Conservation (phyloP, 1,140 invertebrate genomes). For the Spodoptera litura region DNA sequence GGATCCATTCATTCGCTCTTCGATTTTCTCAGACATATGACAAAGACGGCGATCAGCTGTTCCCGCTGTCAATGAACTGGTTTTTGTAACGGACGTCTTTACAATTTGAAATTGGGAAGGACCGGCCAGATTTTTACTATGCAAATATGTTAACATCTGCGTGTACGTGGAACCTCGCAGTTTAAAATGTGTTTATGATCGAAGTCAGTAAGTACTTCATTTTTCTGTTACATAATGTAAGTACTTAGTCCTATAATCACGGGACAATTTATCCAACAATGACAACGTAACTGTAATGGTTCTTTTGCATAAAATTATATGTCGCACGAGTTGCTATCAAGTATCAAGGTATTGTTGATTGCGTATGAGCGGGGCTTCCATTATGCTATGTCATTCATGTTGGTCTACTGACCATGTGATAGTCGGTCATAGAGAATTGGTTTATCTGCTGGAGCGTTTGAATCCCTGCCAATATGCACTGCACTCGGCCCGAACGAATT, state of each 20-base stretch:
- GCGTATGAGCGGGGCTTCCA: conserved; percentile 54
- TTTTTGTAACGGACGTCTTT: conserved; percentile 39
- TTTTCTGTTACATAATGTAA: not conserved
- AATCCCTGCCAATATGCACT: conserved; percentile 36
- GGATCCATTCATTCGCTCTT: conserved; percentile 49
- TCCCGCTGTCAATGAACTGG: conserved; percentile 16
- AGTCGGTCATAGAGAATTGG: conserved; percentile 54
- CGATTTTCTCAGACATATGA: conserved; percentile 46
- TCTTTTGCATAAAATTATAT: conserved; percentile 53
- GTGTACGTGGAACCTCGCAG: too few species aligned
- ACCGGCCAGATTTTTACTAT: not conserved
- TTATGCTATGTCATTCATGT: conserved; percentile 57
- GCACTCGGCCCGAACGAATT: conserved; percentile 28
- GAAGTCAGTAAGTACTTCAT: not conserved
- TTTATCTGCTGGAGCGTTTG: conserved; percentile 49
- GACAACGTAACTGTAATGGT: conserved; percentile 27
- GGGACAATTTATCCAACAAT: conserved; percentile 11
- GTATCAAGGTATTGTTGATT: conserved; percentile 55
- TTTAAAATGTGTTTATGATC: too few species aligned
- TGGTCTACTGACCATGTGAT: conserved; percentile 41
- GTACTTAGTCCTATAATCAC: not conserved
- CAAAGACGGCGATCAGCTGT: conserved; percentile 46
- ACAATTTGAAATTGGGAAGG: not conserved
- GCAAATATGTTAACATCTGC: not conserved
- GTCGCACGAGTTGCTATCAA: conserved; percentile 52